Base-by-base conservation (phyloP, 2,113 vertebrate genomes). In the Tor tambroides region DNA sequence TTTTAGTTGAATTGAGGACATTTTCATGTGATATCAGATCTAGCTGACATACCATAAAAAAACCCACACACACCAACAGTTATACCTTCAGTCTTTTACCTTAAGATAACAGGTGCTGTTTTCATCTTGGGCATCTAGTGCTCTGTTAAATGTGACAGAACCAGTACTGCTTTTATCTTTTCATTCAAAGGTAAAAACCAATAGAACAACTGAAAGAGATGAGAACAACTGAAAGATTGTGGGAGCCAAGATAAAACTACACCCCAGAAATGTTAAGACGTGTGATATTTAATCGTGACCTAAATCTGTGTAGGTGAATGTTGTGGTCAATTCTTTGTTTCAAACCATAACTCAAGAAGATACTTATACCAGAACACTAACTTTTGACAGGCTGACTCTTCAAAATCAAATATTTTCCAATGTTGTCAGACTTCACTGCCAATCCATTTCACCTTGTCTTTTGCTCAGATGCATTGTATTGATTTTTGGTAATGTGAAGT, bases 401-500 rank as follows among this genome's bases (percentile, higher is more conserved):
- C 10, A 85, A 65, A 17, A 38, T 41, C 2, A 67, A 69, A 51
- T 19, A 49, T 6, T 69, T 67, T 32, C 10, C 10, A 30, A 19
- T 51, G 21, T 32, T 10, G 4, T 69, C 26, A 51, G 26, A 83
- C 32, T 67, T 51, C 26, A 10, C 80, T 32, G 38, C 12, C n/a
- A 32, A 9, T 67, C 59, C 43, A 15, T 49, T 67, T 54, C 43
- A 71, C 65, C 63, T 83, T 67, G 5, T 71, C 43, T 71, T 30
- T 83, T 19, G 28, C 10, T 51, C 61, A 54, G 65, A 54, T 54
- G 23, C 26, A 32, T n/a, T 35, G 43, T 49, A 51, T 83, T 71
- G 81, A 54, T 83, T 83, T n/a, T 71, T 46, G 17, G 63, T 51
- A 51, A 83, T 54, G 17, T 83, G 65, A 51, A 15, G 81, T 83